Conservation (phyloP, 1,140 invertebrate species). For the Drosophila repletoides region DNA sequence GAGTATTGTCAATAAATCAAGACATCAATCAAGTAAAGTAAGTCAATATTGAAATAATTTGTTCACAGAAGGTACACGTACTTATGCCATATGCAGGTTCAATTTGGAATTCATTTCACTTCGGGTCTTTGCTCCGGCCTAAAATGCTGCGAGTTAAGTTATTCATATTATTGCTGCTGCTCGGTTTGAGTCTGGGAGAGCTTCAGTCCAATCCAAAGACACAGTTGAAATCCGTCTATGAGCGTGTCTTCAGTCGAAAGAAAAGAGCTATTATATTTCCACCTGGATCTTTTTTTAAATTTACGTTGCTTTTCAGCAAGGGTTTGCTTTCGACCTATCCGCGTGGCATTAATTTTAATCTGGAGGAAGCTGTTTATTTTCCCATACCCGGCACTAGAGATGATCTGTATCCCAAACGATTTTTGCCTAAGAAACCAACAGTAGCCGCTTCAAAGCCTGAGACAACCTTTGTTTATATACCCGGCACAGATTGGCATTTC, state of each 20-base stretch:
- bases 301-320: constrained; percentile 56
- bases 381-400: constrained; percentile 50
- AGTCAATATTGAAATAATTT: constrained; percentile 59
- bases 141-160: constrained; percentile 50
- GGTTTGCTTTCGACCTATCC: constrained; percentile 58
- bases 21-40: constrained; percentile 43
- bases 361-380: constrained; percentile 70
- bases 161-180: constrained; percentile 30
- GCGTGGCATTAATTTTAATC: constrained; percentile 52
- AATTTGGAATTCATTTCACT: constrained; percentile 7
- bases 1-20: constrained; percentile 53
- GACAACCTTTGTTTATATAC: constrained; percentile 54
- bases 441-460: constrained; percentile 46
- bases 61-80: constrained; percentile 31
- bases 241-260: constrained; percentile 49
- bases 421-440: constrained; percentile 53
- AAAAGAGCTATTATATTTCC: constrained; percentile 68
- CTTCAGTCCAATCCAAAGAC: background rate
- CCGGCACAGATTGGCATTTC: constrained; percentile 66
- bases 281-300: constrained; percentile 59
- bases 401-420: constrained; percentile 66
- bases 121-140: constrained; percentile 5
- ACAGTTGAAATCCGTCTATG: constrained; percentile 10
- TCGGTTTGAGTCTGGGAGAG: background rate
- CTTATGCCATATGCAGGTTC: constrained; percentile 4